Percentiles rank a stretch among this genome's conserved stretches.
phyloP scores from a whole-genome alignment of 2,113 vertebrate genomes.

The Paramisgurnus dabryanus region DNA sequence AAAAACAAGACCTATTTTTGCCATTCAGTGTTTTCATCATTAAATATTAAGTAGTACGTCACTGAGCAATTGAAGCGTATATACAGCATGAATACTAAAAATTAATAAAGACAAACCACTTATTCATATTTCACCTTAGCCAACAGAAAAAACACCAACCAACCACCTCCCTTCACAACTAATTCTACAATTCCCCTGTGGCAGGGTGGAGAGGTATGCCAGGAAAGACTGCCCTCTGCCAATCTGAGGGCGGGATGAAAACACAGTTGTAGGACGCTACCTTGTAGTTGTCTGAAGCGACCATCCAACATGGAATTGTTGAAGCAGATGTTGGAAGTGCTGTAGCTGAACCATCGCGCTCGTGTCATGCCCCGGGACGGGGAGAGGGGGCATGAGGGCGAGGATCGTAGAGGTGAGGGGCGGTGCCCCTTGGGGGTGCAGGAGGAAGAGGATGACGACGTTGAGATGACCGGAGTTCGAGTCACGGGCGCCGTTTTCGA shows the following conservation, averaged over 20 bases:
- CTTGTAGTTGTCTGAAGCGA: slow-evolving; percentile 80
- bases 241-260: slow-evolving; percentile 32
- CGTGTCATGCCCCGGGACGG: slow-evolving; percentile 70
- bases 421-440: slow-evolving; percentile 59
- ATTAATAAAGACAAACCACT: slow-evolving; percentile 60
- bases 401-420: slow-evolving; percentile 47
- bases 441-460: slow-evolving; percentile 55
- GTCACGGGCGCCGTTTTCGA: slow-evolving; percentile 42
- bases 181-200: slow-evolving; percentile 26
- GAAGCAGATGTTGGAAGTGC: slow-evolving; percentile 77
- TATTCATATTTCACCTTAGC: slow-evolving; percentile 39
- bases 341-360: slow-evolving; percentile 75
- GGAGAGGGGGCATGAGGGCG: slow-evolving; percentile 61
- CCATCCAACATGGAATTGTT: slow-evolving; percentile 76
- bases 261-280: slow-evolving; percentile 60
- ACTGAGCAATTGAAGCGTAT: slow-evolving; percentile 67
- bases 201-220: slow-evolving; percentile 50
- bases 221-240: slow-evolving; percentile 45
- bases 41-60: slow-evolving; percentile 67
- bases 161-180: slow-evolving; percentile 9
- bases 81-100: slow-evolving; percentile 53
- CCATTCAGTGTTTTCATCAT: slow-evolving; percentile 46
- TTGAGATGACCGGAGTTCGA: slow-evolving; percentile 45
- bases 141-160: slow-evolving; percentile 36
- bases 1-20: slow-evolving; percentile 18